These are phyloP conservation scores for Larimichthys crocea DNA, from an alignment of 2,113 vertebrate species.

Conservation along the genomic window DNA sequence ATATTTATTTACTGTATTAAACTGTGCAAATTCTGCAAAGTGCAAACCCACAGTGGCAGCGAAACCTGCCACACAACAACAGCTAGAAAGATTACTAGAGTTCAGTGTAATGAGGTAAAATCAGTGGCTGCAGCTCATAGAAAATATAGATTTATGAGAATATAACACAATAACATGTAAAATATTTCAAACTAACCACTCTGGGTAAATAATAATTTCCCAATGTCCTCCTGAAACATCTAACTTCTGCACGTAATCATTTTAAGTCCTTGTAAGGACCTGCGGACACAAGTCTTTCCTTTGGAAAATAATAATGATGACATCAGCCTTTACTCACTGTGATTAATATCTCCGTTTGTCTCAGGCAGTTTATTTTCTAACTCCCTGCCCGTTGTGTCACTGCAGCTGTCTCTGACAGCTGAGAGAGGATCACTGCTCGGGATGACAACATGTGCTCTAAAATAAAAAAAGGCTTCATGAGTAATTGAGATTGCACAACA, in stretches of 20 bases:
- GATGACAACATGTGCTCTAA: conserved; percentile 61
- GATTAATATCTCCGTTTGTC: conserved; percentile 14
- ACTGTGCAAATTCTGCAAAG: too few relatives aligned
- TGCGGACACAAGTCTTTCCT: neutral
- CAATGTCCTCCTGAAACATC: neutral
- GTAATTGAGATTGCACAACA: conserved; percentile 49
- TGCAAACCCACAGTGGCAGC: too few relatives aligned
- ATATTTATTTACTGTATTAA: too few relatives aligned
- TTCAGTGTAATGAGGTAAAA: neutral
- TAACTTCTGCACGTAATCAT: neutral
- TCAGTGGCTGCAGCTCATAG: neutral
- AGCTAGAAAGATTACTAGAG: too few relatives aligned
- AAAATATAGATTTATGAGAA: neutral
- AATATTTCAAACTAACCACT: neutral
- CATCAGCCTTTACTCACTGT: neutral
- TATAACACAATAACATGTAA: neutral
- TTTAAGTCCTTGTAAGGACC: neutral
- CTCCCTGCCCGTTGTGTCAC: conserved; percentile 24
- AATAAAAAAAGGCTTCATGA: conserved; percentile 49
- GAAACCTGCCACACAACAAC: too few relatives aligned
- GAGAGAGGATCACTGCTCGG: conserved; percentile 45
- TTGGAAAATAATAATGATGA: neutral
- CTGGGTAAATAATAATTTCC: neutral
- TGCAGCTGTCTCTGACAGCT: conserved; percentile 57
- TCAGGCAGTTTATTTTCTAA: neutral